Percentiles rank a stretch among this genome's conserved stretches.
Evolutionary conservation across 1,140 invertebrate genomes (phyloP).

Genomic region (Pseudomyrmex sp.): DNA sequence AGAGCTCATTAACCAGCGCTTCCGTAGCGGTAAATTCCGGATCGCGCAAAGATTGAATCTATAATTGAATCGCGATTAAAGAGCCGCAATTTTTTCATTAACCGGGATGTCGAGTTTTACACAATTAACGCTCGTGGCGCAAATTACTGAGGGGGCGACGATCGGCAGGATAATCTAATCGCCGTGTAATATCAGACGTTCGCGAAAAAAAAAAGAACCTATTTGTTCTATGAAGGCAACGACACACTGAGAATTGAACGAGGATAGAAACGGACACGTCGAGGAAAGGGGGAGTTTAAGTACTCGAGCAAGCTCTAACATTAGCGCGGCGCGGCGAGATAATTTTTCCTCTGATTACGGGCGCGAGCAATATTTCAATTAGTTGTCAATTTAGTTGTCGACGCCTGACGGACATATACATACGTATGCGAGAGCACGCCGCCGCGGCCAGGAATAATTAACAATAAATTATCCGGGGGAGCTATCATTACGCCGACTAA

Average conservation of each 20-base stretch:
- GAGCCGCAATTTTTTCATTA: slow-evolving; percentile 56
- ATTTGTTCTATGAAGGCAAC: slow-evolving; percentile 14
- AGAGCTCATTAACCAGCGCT: neutral
- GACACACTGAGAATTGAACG: slow-evolving; percentile 6
- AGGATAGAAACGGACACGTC: slow-evolving; percentile 2
- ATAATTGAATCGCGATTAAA: slow-evolving; percentile 54
- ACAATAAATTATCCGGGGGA: slow-evolving; percentile 81
- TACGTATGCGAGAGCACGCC: slow-evolving; percentile 48
- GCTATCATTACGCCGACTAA: slow-evolving; percentile 81
- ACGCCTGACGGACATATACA: slow-evolving; percentile 74
- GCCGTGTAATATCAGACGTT: slow-evolving; percentile 54
- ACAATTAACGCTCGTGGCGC: slow-evolving; percentile 58
- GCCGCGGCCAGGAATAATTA: slow-evolving; percentile 78
- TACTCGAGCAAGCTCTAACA: slow-evolving; percentile 62
- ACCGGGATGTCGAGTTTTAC: slow-evolving; percentile 29
- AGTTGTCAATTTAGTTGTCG: slow-evolving; percentile 83
- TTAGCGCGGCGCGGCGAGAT: slow-evolving; percentile 58
- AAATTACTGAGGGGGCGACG: slow-evolving; percentile 43
- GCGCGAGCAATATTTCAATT: slow-evolving; percentile 81
- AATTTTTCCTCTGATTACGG: slow-evolving; percentile 75
- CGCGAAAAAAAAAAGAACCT: slow-evolving; percentile 32
- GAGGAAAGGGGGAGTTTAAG: slow-evolving; percentile 57
- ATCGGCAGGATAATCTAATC: slow-evolving; percentile 65
- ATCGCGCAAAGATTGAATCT: slow-evolving; percentile 44
- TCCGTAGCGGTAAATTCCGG: neutral